Base-by-base conservation (phyloP, 2,113 vertebrate species). In the Urocitellus parryii region DNA sequence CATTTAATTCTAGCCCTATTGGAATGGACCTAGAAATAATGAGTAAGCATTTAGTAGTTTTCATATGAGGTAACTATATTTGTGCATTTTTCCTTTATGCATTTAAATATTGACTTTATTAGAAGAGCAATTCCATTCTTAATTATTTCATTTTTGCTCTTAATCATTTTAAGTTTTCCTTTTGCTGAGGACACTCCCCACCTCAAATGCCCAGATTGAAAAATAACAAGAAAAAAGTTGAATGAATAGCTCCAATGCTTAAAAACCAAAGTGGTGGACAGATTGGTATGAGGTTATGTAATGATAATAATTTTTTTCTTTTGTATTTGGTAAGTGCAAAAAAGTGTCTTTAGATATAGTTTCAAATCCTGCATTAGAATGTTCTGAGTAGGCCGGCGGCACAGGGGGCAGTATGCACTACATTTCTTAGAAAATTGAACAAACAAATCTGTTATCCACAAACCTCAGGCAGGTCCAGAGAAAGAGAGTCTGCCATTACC, bases 101-200 rank as follows among this genome's bases (percentile, higher is more conserved):
- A 37, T 84, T 84, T 95, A 72, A 68, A 73, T 42, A 16, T 61
- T 51, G 34, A 68, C 12, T 34, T 86, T 34, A 32, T 73, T 74
- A 56, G 58, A 80, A 79, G 65, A 88, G 34, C 53, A 79, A 39
- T 68, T 84, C 25, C 24, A 37, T 90, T 56, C 51, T 78, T 42
- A 68, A 42, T 80, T n/a, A 53, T 37, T 76, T 74, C 58, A 53
- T 61, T 67, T 81, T 73, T 67, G 48, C 29, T 73, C 58, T 48
- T 79, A 67, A 56, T 42, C 65, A 72, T 76, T 91, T 84, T 83
- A 63, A 89, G 45, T 88, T 77, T 95, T 89, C 39, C 27, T 45
- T 89, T 4, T 45, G 13, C 63, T 42, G 29, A 96, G 27, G 42
- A 53, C 51, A 58, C 56, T 93, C 70, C 42, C 63, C 25, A 74